Evolutionary conservation across 2,797 vertebrate species (phyloP).

Genomic region (Diglossa cyanea): DNA sequence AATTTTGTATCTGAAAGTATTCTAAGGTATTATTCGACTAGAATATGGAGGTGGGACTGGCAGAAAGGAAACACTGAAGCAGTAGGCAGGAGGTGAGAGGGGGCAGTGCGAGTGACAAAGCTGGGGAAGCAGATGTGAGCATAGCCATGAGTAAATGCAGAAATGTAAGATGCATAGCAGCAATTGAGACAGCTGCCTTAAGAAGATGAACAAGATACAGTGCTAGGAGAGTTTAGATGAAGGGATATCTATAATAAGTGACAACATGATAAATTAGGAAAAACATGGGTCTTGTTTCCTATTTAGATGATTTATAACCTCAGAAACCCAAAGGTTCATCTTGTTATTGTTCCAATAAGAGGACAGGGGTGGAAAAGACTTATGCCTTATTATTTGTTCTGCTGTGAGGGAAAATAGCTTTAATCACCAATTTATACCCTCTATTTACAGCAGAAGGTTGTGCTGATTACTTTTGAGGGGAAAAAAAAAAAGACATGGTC

Average conservation of each 20-base stretch:
- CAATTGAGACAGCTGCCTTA: not conserved
- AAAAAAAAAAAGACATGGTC: not conserved
- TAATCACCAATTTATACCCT: not conserved
- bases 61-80: not conserved
- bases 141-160: not conserved
- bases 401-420: not conserved
- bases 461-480: not conserved
- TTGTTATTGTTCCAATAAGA: not conserved
- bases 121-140: not conserved
- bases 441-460: not conserved
- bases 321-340: not conserved
- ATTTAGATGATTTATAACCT: conserved; percentile 42
- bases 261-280: conserved; percentile 38
- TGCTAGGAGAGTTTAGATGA: not conserved
- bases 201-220: not conserved
- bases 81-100: not conserved
- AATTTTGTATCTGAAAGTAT: not conserved
- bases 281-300: conserved; percentile 7
- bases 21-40: not conserved
- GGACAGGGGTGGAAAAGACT: not conserved
- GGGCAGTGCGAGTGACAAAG: not conserved
- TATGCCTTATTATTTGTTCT: not conserved
- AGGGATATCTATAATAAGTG: conserved; percentile 23
- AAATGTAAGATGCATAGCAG: not conserved
- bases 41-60: not conserved